Evolutionary conservation across 1,140 invertebrate species (phyloP).

Genomic region (Drosophila lowei): DNA sequence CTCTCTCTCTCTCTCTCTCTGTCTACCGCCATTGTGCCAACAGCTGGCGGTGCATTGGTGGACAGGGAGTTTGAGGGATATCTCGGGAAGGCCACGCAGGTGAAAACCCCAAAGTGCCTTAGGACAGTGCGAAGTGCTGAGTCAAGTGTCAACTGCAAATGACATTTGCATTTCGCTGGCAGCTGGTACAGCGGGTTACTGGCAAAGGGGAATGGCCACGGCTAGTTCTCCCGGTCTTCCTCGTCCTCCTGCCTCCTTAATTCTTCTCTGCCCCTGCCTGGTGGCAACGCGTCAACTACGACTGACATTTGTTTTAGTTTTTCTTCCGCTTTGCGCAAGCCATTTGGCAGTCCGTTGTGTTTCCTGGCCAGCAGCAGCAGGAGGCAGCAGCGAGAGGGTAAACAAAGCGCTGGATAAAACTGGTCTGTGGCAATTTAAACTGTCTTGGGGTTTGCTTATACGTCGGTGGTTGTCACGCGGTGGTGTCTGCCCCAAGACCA

Average conservation of each 20-base stretch:
- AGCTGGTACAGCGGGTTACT: conserved; percentile 17
- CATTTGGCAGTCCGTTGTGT: conserved; percentile 77
- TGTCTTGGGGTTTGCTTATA: conserved; percentile 60
- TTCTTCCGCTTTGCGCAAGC: conserved; percentile 79
- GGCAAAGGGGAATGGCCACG: neutral
- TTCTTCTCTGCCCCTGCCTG: conserved; percentile 5
- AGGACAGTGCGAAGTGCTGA: conserved; percentile 81
- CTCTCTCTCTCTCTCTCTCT: neutral
- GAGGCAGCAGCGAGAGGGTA: conserved; percentile 52
- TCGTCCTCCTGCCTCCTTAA: neutral
- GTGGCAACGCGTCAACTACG: conserved; percentile 79
- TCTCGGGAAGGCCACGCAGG: conserved; percentile 48
- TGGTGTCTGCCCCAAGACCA: neutral
- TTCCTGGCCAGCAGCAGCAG: conserved; percentile 46
- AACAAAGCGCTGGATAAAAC: conserved; percentile 43
- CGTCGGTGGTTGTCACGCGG: conserved; percentile 35
- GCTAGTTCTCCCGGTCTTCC: too few relatives aligned
- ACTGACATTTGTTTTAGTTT: conserved; percentile 81
- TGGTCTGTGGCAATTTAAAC: conserved; percentile 66
- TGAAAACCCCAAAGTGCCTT: conserved; percentile 79
- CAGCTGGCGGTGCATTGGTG: conserved; percentile 29
- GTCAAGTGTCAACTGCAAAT: conserved; percentile 82
- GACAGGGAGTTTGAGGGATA: conserved; percentile 1
- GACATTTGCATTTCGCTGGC: conserved; percentile 80
- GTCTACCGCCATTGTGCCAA: conserved; percentile 59